Evolutionary conservation across 2,888 invertebrate species (phyloP), one percentile per base, ranked within the genome.

Genomic region (Xanthia icteritia): DNA sequence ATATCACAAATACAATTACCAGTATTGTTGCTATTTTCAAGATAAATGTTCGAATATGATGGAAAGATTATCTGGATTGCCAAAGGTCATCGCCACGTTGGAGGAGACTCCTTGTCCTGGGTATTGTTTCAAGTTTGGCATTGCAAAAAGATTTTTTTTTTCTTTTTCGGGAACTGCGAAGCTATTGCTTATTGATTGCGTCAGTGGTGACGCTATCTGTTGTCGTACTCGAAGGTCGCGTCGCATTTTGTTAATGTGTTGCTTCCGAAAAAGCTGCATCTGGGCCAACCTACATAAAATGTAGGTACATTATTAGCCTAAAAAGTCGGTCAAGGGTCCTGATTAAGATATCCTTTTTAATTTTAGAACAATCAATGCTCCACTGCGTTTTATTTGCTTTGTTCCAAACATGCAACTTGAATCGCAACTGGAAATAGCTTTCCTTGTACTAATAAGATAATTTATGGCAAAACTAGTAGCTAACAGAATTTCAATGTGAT

Each of bases 281-380:
- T 42, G 39, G 11, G 15, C 31, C 63, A 68, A 74, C 70, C 60
- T 68, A 74, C 51, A 60, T 60, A 51, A 39, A 39, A 39, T 17
- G 2, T 51, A 15, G 0, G 5, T 51, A 60, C 60, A 60, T 68
- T n/a, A 66, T 60, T 31, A 61, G 20, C 15, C 20, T 56, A 64
- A 80, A 70, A 84, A 75, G 36, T 74, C 48, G 81, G 74, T 81
- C 71, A 84, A 72, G 70, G 68, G 48, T 17, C 31, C 56, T 54
- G 15, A 48, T 56, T n/a, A 54, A 58, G 74, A 75, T 80, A 82
- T 80, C 60, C 74, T 68, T 56, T 61, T 51, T 23, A 51, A 48
- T 76, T 80, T 65, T 56, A 60, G 4, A 11, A 42, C 42, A 45
- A 61, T 48, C 27, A 64, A 31, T 27, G 9, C 20, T 36, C 11